Percentiles rank a stretch among this genome's conserved stretches.
Evolutionary conservation across 2,113 vertebrate species (phyloP).

Genomic region (Carassius carassius): DNA sequence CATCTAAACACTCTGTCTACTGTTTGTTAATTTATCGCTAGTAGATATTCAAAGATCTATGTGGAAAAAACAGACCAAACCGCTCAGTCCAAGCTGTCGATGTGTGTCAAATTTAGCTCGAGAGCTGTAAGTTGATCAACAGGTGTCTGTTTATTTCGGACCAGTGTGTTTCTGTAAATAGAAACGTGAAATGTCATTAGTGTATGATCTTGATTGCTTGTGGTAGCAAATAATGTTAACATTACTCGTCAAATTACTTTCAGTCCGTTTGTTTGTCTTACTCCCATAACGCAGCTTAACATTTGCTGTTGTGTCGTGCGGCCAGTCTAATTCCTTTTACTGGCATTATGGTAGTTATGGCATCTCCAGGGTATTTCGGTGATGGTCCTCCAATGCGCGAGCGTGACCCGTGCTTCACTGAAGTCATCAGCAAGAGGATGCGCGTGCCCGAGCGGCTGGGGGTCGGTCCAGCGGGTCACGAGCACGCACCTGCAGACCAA

Average conservation of each 20-base stretch:
- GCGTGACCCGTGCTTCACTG: conserved; percentile 69
- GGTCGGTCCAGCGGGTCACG: conserved; percentile 52
- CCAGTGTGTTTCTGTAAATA: background rate
- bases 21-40: background rate
- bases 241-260: background rate
- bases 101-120: background rate
- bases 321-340: conserved; percentile 4
- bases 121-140: background rate
- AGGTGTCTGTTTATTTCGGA: background rate
- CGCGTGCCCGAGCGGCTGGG: conserved; percentile 75
- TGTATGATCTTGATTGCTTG: background rate
- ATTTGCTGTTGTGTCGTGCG: background rate
- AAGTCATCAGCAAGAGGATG: conserved; percentile 77
- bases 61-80: background rate
- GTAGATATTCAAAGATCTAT: background rate
- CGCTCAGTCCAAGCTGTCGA: background rate
- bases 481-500: conserved; percentile 31
- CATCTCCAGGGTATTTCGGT: conserved; percentile 25
- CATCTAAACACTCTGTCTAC: background rate
- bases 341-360: conserved; percentile 6
- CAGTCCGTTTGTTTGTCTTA: background rate
- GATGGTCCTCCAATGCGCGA: conserved; percentile 7
- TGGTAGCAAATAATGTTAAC: no score
- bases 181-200: background rate
- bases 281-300: background rate